Base-by-base conservation (phyloP, 1,140 invertebrate genomes). In the Frieseomelitta varia region DNA sequence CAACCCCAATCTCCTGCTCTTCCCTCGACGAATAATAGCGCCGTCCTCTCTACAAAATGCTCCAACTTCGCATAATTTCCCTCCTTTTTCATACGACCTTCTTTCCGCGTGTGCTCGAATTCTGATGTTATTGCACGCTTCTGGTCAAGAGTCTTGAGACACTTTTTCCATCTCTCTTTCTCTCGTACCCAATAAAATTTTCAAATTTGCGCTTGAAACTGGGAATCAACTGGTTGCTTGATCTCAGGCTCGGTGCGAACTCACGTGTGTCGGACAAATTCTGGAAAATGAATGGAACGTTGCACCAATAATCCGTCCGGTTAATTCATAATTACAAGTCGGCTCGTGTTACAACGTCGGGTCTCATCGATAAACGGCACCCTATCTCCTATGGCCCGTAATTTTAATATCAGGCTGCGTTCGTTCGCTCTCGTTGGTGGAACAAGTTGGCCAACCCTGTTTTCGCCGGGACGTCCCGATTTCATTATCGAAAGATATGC, bases 401-500 rank as follows among this genome's bases (percentile, higher is more conserved):
- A 14, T 51, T 72, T 72, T 51, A 72, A 72, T 72, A 72, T 72
- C 69, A 2, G 39, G 3, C 24, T 12, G 39, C 21, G 39, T 47
- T 39, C 47, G 8, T 34, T 19, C 55, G 72, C 24, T 34, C 63
- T 61, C 71, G 15, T 24, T 4, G 24, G 8, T 21, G 53, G 27
- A 19, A 24, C 4, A 47, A 21, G 19, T 19, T 14, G 14, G 4
- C 34, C 63, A 17, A 10, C 34, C 53, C 67, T 55, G 80, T 55
- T 81, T 75, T 27, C 69, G 17, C 39, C 19, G 34, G 34, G 24
- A 72, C 34, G 79, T 72, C 34, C 71, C 71, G 72, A 87, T 61
- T 76, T 84, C 69, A 79, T 84, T 79, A 87, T 79, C 27, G 71
- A 84, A 65, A 84, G 75, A 79, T 79, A 71, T 55, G 51, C 47